These are phyloP conservation scores for Megaustenia siamemsis DNA, from an alignment of 2,888 invertebrate species.

Conservation along the genomic window DNA sequence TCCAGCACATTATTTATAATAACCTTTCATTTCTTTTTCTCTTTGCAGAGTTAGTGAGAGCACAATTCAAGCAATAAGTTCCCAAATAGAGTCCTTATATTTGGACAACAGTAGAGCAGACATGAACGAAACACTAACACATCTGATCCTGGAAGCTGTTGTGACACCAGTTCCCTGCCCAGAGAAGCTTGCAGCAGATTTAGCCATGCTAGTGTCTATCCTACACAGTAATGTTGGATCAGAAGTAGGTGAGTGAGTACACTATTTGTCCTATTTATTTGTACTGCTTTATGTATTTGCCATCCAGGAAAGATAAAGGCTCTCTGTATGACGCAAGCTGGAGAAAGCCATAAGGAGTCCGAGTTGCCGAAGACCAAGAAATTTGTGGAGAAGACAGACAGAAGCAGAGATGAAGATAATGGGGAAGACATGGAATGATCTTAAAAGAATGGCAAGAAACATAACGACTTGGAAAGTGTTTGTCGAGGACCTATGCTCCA, in stretches of 20 bases:
- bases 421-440: too few relatives aligned
- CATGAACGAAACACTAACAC: constrained; percentile 86
- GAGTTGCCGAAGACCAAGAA: too few relatives aligned
- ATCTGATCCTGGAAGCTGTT: constrained; percentile 87
- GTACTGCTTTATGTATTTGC: too few relatives aligned
- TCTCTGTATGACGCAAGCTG: too few relatives aligned
- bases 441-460: too few relatives aligned
- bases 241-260: constrained; percentile 87
- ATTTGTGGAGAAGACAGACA: too few relatives aligned
- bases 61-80: constrained; percentile 91
- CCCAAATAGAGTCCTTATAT: constrained; percentile 89
- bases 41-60: constrained; percentile 84
- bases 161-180: constrained; percentile 82
- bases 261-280: neutral
- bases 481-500: too few relatives aligned
- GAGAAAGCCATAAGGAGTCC: too few relatives aligned
- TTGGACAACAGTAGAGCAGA: constrained; percentile 81
- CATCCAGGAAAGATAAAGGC: too few relatives aligned
- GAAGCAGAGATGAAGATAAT: too few relatives aligned
- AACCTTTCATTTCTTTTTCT: neutral
- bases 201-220: constrained; percentile 89
- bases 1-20: neutral
- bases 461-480: too few relatives aligned
- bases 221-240: constrained; percentile 93
- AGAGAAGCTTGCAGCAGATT: constrained; percentile 87